Conservation (phyloP, 2,113 vertebrate species). For the Craseonycteris thonglongyai region DNA sequence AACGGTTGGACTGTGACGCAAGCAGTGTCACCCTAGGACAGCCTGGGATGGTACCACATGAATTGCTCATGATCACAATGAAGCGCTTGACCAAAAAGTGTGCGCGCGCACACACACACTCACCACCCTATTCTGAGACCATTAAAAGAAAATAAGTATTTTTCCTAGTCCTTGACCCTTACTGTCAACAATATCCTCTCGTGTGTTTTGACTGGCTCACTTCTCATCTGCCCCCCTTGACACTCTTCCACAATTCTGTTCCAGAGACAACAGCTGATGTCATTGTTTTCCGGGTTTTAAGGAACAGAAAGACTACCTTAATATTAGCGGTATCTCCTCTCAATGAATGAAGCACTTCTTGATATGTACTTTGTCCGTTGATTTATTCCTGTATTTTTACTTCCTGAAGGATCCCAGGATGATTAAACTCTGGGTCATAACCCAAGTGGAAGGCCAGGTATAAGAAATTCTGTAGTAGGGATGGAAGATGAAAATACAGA, state of each 20-base stretch:
- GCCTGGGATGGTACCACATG: rapidly evolving
- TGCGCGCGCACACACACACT: rapidly evolving
- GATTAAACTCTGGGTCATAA: neutral
- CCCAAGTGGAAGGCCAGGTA: neutral
- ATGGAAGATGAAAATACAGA: neutral
- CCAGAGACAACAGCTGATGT: neutral
- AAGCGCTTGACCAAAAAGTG: neutral
- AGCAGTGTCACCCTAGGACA: neutral
- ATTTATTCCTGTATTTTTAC: neutral
- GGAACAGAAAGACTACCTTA: neutral
- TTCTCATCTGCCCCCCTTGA: neutral
- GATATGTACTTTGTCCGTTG: neutral
- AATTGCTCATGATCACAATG: neutral
- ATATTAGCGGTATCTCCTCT: neutral
- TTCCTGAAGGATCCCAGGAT: neutral
- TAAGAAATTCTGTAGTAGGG: neutral
- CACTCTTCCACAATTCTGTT: neutral
- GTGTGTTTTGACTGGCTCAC: neutral
- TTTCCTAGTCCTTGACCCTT: rapidly evolving
- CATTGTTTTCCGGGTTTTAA: neutral
- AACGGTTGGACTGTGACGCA: neutral
- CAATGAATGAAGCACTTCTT: neutral
- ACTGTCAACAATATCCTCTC: no score
- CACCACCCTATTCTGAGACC: neutral
- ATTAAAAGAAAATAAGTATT: neutral